Evolutionary conservation across 2,888 invertebrate species (phyloP), one percentile per base, ranked within the genome.

Genomic region (Octodonta nipae): DNA sequence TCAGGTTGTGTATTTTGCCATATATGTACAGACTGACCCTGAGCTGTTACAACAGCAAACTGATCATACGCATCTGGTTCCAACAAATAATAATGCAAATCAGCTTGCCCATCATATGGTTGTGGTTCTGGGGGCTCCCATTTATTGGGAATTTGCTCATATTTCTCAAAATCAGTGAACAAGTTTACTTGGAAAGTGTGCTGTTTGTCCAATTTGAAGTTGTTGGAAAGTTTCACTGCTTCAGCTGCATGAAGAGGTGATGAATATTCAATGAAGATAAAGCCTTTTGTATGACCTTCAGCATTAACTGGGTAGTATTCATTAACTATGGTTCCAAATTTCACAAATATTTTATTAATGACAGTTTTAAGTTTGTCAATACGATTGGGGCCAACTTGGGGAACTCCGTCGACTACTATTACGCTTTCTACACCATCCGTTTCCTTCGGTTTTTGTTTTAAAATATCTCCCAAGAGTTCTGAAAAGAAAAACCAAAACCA

Each of bases 21-120:
- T 27, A 93, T 79, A 44, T 77, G 75, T 3, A 84, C 78, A 10
- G 66, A 63, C 26, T 75, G 78, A 0, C 75, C 74, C 24, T 76
- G 78, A 28, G 89, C 88, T 31, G 79, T 78, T 13, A 89, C 84
- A 10, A 93, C 82, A 51, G 85, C 78, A 63, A 83, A 98, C 61
- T 96, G 95, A 66, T 98, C 98, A 51, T 84, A 88, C 32, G 92
- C 87, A 65, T 96, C 93, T 0, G 86, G 84, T 54, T 96, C 92
- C 59, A 86, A 72, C 24, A 96, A 68, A 66, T 88, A 96, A 64
- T 81, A 84, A 58, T 89, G 85, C 36, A 96, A 66, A 66, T 98
- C 95, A 24, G 84, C 84, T 56, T 89, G 84, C 35, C 91, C 85
- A 57, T 84, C 81, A 64, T 88, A 96, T 0, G 87, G 81, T 55